phyloP scores from a whole-genome alignment of 2,113 vertebrate genomes.

The Athene cunicularia region DNA sequence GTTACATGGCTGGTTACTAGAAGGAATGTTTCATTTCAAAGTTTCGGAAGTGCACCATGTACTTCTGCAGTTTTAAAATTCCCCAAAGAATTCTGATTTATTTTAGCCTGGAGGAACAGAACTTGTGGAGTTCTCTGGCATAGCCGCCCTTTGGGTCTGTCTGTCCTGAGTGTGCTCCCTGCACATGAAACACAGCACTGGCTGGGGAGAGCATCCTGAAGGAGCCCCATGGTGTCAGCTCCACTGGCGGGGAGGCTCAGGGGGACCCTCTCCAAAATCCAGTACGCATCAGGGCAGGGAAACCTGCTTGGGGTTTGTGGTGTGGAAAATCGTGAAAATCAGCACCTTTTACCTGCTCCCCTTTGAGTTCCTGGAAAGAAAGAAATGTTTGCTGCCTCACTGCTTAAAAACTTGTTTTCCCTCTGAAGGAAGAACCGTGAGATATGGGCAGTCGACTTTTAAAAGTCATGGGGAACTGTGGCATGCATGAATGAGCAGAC shows the following conservation, averaged over 20 bases:
- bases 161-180: background rate
- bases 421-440: background rate
- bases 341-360: background rate
- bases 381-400: background rate
- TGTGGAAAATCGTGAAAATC: background rate
- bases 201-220: background rate
- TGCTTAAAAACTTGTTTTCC: background rate
- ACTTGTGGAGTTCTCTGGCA: background rate
- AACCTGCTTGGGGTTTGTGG: background rate
- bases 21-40: conserved; percentile 24
- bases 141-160: background rate
- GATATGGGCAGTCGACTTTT: background rate
- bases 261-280: background rate
- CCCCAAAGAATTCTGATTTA: background rate
- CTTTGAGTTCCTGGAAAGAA: background rate
- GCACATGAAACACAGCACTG: rapidly evolving
- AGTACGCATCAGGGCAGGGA: rapidly evolving
- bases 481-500: background rate
- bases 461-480: background rate
- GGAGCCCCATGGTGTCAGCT: background rate
- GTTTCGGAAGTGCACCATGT: background rate
- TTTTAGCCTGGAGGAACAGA: background rate
- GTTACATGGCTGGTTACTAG: background rate
- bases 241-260: rapidly evolving
- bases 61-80: background rate